A percentile compares a stretch with the other conserved stretches of the same genome.
These are phyloP conservation scores for Dicrostonyx torquatus DNA, from an alignment of 2,797 vertebrate species.

Conservation along the genomic window DNA sequence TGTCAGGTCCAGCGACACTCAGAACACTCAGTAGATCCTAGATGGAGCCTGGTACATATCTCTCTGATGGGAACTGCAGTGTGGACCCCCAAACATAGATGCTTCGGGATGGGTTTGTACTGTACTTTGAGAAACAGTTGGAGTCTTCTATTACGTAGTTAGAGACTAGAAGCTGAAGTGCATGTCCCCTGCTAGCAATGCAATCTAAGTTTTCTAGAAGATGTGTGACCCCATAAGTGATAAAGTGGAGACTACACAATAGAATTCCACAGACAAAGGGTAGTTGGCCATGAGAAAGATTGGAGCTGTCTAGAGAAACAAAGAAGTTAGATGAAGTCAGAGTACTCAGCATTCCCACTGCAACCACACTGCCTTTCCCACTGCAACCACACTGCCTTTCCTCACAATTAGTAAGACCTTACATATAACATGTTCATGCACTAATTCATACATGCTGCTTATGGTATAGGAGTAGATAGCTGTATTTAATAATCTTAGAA, in stretches of 20 bases:
- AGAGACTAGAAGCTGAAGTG: neutral
- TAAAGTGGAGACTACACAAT: neutral
- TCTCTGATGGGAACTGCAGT: neutral
- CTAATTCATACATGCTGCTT: neutral
- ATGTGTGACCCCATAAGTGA: neutral
- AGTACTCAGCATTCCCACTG: no score
- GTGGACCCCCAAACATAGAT: neutral
- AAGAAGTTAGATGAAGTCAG: neutral
- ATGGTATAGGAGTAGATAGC: neutral
- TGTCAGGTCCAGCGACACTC: neutral
- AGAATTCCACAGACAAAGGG: neutral
- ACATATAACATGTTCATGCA: neutral
- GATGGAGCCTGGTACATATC: neutral
- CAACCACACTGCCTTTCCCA: neutral
- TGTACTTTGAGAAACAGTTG: neutral
- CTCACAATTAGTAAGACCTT: neutral
- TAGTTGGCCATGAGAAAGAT: rapidly evolving
- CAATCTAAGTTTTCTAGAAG: neutral
- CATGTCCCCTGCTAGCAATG: neutral
- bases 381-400: neutral
- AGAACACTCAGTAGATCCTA: neutral
- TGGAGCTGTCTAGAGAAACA: neutral
- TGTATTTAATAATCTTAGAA: neutral
- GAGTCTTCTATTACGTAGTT: neutral
- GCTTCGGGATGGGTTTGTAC: neutral